A percentile compares a stretch with the other conserved stretches of the same genome.
These are phyloP conservation scores for Mesorhabditis sp. DNA, from an alignment of 2,888 invertebrate genomes.

Conservation along the genomic window DNA sequence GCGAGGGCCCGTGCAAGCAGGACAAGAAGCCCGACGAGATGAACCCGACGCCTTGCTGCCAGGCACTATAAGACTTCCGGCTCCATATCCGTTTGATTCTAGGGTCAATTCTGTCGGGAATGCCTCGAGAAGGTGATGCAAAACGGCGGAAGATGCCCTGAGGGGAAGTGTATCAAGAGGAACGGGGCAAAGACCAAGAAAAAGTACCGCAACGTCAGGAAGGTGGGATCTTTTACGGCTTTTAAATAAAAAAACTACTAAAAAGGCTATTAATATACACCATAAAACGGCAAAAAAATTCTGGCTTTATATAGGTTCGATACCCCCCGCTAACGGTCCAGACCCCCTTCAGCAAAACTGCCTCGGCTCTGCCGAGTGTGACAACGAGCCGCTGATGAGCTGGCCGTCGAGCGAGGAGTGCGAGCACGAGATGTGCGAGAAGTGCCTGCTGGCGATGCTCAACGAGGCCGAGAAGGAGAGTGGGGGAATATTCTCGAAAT, in stretches of 20 bases:
- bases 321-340: no score
- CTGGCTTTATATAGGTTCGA: no score
- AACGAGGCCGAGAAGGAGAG: not conserved
- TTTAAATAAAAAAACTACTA: no score
- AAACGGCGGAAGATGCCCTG: not conserved
- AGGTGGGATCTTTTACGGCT: no score
- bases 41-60: not conserved
- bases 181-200: not conserved
- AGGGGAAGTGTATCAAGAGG: not conserved
- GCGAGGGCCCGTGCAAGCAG: not conserved
- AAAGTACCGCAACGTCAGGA: no score
- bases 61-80: not conserved
- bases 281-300: no score
- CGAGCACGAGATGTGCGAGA: slow-evolving; percentile 3
- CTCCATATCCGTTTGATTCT: not conserved
- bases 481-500: not conserved
- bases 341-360: not conserved
- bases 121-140: not conserved
- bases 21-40: not conserved
- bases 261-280: no score
- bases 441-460: not conserved
- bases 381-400: not conserved
- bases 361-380: not conserved
- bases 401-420: not conserved
- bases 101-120: slow-evolving; percentile 5